These are phyloP conservation scores for Acipenser transmontanus DNA, from an alignment of 2,797 vertebrate species.

Conservation along the genomic window DNA sequence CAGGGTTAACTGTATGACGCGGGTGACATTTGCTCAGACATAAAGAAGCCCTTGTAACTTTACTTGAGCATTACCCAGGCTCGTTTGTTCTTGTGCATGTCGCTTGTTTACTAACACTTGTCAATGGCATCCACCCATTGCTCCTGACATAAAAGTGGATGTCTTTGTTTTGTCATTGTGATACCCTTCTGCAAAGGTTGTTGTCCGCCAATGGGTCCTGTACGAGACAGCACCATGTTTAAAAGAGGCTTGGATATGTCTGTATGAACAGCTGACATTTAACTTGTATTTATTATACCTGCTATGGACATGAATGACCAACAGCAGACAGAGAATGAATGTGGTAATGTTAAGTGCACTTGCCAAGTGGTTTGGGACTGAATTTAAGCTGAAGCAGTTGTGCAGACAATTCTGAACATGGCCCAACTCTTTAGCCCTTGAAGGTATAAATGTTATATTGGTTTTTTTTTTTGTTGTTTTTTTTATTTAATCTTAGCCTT, in stretches of 20 bases:
- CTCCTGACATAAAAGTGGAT: slow-evolving; percentile 26
- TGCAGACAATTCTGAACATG: background rate
- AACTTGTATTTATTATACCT: slow-evolving; percentile 23
- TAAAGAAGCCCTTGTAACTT: slow-evolving; percentile 43
- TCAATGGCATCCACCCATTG: slow-evolving; percentile 18
- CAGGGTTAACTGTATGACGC: slow-evolving; percentile 39
- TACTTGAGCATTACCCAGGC: slow-evolving; percentile 35
- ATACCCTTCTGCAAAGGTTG: slow-evolving; percentile 27
- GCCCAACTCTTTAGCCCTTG: too few species aligned
- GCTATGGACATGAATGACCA: slow-evolving; percentile 28
- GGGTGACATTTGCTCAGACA: slow-evolving; percentile 42
- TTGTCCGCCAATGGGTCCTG: slow-evolving; percentile 27
- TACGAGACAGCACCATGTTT: slow-evolving; percentile 26
- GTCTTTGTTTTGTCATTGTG: slow-evolving; percentile 30
- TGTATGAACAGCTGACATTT: slow-evolving; percentile 25
- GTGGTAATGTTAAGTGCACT: too few species aligned
- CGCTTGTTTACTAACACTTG: slow-evolving; percentile 28
- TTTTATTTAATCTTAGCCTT: too few species aligned
- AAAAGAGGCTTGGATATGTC: slow-evolving; percentile 25
- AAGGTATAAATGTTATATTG: too few species aligned
- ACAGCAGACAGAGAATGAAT: slow-evolving; percentile 22
- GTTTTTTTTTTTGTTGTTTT: too few species aligned
- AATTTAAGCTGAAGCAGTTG: background rate
- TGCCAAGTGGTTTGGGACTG: too few species aligned
- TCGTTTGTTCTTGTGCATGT: slow-evolving; percentile 13